phyloP scores from a whole-genome alignment of 2,888 invertebrate genomes.

The Acleris sparsana region DNA sequence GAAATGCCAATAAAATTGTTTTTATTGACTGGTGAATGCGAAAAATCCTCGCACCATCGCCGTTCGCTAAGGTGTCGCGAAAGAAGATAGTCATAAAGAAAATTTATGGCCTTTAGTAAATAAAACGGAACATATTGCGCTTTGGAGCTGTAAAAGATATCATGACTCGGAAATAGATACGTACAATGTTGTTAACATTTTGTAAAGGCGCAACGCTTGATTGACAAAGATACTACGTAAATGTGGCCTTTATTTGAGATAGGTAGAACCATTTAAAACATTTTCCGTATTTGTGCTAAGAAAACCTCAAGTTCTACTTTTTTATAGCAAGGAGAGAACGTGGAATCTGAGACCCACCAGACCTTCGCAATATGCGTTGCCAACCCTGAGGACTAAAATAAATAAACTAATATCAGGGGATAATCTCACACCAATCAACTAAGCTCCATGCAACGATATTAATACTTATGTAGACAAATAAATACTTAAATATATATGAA shows the following conservation, averaged over 20 bases:
- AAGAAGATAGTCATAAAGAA: constrained; percentile 76
- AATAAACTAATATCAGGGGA: no score
- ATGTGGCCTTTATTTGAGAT: constrained; percentile 19
- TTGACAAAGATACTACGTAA: constrained; percentile 23
- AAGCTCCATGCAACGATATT: no score
- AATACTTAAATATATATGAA: no score
- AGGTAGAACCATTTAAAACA: background rate
- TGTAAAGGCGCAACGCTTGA: constrained; percentile 40
- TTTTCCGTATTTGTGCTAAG: no score
- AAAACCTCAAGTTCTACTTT: no score
- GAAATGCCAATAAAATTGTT: constrained; percentile 69
- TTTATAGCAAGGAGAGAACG: no score
- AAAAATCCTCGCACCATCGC: constrained; percentile 55
- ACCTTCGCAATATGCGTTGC: no score
- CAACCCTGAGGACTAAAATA: no score
- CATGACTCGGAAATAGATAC: constrained; percentile 51
- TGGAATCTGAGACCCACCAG: no score
- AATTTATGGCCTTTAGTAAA: constrained; percentile 76
- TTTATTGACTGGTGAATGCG: constrained; percentile 59
- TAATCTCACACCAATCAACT: no score
- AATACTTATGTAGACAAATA: no score
- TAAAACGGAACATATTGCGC: constrained; percentile 74
- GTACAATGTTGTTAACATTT: constrained; percentile 53
- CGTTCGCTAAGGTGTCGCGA: constrained; percentile 49
- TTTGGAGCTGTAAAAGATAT: constrained; percentile 65